Evolutionary conservation across 2,113 vertebrate genomes (phyloP).

Genomic region (Oxygymnocypris stewartii): DNA sequence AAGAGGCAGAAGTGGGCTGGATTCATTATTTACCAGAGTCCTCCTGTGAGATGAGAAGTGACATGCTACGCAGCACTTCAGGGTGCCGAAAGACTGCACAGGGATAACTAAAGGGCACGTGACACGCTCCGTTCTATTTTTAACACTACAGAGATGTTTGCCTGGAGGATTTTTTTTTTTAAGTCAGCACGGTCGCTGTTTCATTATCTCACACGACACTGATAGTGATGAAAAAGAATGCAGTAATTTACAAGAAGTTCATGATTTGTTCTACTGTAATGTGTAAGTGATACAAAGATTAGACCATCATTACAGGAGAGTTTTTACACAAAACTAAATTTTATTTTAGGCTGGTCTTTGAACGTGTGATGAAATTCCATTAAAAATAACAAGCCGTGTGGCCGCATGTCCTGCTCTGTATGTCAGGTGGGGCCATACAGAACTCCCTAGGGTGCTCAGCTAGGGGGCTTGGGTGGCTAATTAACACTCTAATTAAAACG

Average conservation of each 20-base stretch:
- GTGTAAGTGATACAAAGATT: background rate
- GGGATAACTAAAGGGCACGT: constrained; percentile 46
- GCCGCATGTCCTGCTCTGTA: constrained; percentile 34
- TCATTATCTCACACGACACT: constrained; percentile 1
- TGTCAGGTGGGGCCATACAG: constrained; percentile 29
- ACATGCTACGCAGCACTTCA: constrained; percentile 46
- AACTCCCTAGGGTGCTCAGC: constrained; percentile 35
- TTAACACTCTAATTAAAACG: constrained; percentile 56
- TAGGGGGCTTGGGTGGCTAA: constrained; percentile 32
- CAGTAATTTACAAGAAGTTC: background rate
- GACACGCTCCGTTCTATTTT: constrained; percentile 54
- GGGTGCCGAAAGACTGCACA: constrained; percentile 41
- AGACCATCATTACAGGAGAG: no score
- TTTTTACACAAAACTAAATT: constrained; percentile 18
- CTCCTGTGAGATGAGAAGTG: constrained; percentile 49
- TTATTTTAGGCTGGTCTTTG: constrained; percentile 27
- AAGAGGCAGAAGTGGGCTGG: constrained; percentile 43
- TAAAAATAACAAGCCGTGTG: constrained; percentile 51
- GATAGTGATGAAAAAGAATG: background rate
- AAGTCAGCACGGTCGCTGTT: constrained; percentile 38
- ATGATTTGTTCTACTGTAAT: background rate
- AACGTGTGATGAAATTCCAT: constrained; percentile 41
- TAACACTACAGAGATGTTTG: constrained; percentile 35
- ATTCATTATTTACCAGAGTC: constrained; percentile 51
- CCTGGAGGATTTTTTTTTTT: constrained; percentile 41